Percentiles rank a stretch among this genome's conserved stretches.
Conservation (phyloP, 1,140 invertebrate species). For the Himalopsyche phryganea region DNA sequence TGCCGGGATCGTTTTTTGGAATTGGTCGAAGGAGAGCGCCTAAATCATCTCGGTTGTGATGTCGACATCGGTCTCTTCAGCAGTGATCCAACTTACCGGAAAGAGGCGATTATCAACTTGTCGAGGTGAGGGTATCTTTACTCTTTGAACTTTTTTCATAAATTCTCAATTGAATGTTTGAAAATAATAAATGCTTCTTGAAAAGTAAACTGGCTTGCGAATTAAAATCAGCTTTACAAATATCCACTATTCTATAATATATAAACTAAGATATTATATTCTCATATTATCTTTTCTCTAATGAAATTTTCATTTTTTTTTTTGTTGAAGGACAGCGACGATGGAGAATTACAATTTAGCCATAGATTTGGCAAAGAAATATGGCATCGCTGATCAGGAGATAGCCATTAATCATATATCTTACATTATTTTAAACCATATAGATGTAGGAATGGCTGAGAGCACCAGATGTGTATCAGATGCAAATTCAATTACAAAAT, state of each 20-base stretch:
- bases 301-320: too few relatives aligned
- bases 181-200: too few relatives aligned
- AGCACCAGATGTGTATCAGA: slow-evolving; percentile 15
- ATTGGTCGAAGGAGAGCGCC: slow-evolving; percentile 28
- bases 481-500: neutral
- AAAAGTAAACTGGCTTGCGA: too few relatives aligned
- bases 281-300: too few relatives aligned
- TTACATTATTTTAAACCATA: slow-evolving; percentile 21
- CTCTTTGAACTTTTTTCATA: too few relatives aligned
- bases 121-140: slow-evolving; percentile 16
- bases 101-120: slow-evolving; percentile 22
- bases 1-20: slow-evolving; percentile 22
- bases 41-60: slow-evolving; percentile 23
- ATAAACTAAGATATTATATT: too few relatives aligned
- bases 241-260: too few relatives aligned
- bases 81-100: slow-evolving; percentile 22
- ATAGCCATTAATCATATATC: slow-evolving; percentile 21
- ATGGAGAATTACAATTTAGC: slow-evolving; percentile 19
- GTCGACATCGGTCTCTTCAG: slow-evolving; percentile 25
- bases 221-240: too few relatives aligned
- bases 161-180: too few relatives aligned
- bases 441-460: slow-evolving; percentile 8
- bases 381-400: slow-evolving; percentile 21
- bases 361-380: slow-evolving; percentile 23
- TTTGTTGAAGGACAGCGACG: slow-evolving; percentile 6